Evolutionary conservation across 2,797 vertebrate species (phyloP), one percentile per base, ranked within the genome.

Genomic region (Rhabdomys pumilio): DNA sequence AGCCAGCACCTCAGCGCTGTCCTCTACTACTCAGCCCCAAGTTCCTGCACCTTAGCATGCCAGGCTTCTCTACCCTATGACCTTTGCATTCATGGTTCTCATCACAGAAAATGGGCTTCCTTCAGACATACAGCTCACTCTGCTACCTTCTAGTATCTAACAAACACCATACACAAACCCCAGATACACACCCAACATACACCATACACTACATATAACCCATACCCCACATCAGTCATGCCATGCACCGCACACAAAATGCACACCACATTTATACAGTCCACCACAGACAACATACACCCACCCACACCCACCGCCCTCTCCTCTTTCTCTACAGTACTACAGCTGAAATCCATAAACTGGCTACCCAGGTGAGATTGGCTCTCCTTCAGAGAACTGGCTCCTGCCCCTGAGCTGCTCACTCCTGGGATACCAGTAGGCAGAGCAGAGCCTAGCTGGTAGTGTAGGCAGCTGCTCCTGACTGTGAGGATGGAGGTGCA

Each of bases 231-330:
- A 3, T 29, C 41, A 65, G 59, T 14, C 29, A 50, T 50, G 47
- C 29, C 44, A 77, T 8, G 26, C 44, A 50, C 75, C 24, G 31
- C 44, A 65, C 77, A 47, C 13, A 59, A 47, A 15, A 84, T 63
- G 2, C 19, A 31, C 34, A 79, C 34, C 53, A 14, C 17, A 5
- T 9, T 13, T 6, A 13, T 24, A 47, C 24, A 50, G 75, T 31
- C 75, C 44, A 50, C 75, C 12, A 6, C 73, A 29, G 44, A 47
- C 75, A 47, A 15, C 29, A 14, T 29, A 3, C 5, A 6, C 34
- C 19, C 81, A 4, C n/a, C 0, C 41, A 8, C 10, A 6, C 26
- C 22, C 81, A 6, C 41, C 0, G 0, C 44, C 12, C 22, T 34
- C 34, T 31, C 15, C 6, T 22, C 41, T 22, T 50, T n/a, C 63